Evolutionary conservation across 2,797 vertebrate genomes (phyloP).

Genomic region (Melanotaenia boesemani): DNA sequence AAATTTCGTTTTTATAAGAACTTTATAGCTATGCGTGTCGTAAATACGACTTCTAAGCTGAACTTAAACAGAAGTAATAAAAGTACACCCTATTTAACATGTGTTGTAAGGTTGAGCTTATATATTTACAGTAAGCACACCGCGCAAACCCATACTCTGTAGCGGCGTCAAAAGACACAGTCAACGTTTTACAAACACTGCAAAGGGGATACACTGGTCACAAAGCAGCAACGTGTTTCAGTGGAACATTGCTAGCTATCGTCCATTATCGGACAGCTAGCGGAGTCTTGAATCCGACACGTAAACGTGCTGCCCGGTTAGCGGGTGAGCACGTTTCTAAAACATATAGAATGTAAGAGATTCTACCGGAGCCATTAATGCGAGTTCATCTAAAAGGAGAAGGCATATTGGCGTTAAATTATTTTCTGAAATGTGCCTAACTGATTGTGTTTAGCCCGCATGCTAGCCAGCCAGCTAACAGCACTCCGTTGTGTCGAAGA

Average conservation of each 20-base stretch:
- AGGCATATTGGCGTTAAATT: background rate
- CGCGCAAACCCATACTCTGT: slow-evolving; percentile 6
- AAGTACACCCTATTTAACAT: slow-evolving; percentile 18
- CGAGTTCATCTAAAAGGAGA: background rate
- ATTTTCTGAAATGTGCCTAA: slow-evolving; percentile 24
- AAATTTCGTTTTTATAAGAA: slow-evolving; percentile 19
- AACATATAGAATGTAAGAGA: slow-evolving; percentile 28
- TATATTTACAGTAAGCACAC: slow-evolving; percentile 24
- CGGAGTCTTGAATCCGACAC: slow-evolving; percentile 22
- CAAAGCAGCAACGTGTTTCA: slow-evolving; percentile 76
- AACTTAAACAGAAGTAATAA: slow-evolving; percentile 22
- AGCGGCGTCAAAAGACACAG: slow-evolving; percentile 1
- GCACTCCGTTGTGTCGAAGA: slow-evolving; percentile 70
- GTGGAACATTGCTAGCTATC: slow-evolving; percentile 52
- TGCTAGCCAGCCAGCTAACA: slow-evolving; percentile 63
- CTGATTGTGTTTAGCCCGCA: slow-evolving; percentile 43
- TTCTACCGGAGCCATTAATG: background rate
- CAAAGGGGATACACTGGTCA: slow-evolving; percentile 37
- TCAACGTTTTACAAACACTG: slow-evolving; percentile 26
- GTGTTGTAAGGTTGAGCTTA: background rate
- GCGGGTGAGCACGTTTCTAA: slow-evolving; percentile 51
- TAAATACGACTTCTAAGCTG: slow-evolving; percentile 50
- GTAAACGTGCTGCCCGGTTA: slow-evolving; percentile 56
- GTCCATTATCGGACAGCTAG: slow-evolving; percentile 78
- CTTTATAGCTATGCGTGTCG: slow-evolving; percentile 30